Conservation (phyloP, 2,888 invertebrate genomes). For the Protophormia terraenovae region DNA sequence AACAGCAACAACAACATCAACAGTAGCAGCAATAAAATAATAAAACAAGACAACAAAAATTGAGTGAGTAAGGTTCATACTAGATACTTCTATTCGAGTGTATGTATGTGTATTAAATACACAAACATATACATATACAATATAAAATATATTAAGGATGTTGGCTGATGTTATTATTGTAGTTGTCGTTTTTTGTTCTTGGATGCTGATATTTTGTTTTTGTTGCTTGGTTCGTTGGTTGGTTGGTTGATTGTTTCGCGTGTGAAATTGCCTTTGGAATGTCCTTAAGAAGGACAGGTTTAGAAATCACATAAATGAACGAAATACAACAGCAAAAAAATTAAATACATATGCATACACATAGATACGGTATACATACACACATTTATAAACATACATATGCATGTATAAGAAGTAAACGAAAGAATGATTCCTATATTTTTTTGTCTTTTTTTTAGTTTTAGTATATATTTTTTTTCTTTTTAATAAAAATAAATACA, state of each 20-base stretch:
- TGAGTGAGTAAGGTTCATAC: neutral
- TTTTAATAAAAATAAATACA: neutral
- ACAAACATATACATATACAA: neutral
- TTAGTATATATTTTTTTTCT: neutral
- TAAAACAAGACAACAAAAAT: slow-evolving; percentile 8
- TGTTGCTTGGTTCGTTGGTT: slow-evolving; percentile 45
- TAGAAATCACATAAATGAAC: slow-evolving; percentile 67
- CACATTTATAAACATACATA: too few species aligned
- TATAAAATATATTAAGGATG: slow-evolving; percentile 5
- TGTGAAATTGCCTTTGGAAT: slow-evolving; percentile 79
- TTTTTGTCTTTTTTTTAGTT: neutral
- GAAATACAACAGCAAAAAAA: slow-evolving; percentile 62
- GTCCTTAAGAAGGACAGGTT: slow-evolving; percentile 78
- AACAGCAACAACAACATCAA: neutral
- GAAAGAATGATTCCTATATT: neutral
- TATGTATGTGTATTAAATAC: neutral
- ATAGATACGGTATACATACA: neutral
- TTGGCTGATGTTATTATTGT: slow-evolving; percentile 20
- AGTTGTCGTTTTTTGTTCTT: slow-evolving; percentile 1
- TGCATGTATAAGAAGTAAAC: slow-evolving; percentile 3
- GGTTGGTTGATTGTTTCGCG: slow-evolving; percentile 53
- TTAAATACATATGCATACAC: slow-evolving; percentile 31
- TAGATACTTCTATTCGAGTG: neutral
- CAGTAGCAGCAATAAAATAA: slow-evolving; percentile 29
- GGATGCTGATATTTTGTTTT: slow-evolving; percentile 17